phyloP scores from a whole-genome alignment of 2,113 vertebrate genomes.

The Brienomyrus brachyistius region DNA sequence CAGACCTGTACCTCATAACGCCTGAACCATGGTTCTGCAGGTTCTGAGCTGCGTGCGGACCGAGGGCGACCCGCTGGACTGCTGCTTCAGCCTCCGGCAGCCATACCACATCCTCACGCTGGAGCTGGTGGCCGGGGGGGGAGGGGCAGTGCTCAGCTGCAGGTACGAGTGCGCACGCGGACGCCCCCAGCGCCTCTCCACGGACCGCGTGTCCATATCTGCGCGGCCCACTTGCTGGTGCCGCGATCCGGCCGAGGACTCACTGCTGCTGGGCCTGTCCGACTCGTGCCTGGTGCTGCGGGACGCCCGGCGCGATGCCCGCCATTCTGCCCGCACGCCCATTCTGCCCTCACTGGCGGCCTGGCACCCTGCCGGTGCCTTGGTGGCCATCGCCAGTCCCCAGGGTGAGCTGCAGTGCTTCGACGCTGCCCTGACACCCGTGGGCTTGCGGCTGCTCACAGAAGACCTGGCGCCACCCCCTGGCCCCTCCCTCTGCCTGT shows the following conservation, averaged over 20 bases:
- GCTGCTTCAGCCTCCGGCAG: slow-evolving; percentile 69
- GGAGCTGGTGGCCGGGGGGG: slow-evolving; percentile 63
- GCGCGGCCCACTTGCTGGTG: slow-evolving; percentile 72
- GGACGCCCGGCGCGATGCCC: slow-evolving; percentile 64
- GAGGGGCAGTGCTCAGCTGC: slow-evolving; percentile 64
- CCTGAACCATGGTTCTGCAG: slow-evolving; percentile 46
- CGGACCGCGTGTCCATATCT: slow-evolving; percentile 66
- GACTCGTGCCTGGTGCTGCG: slow-evolving; percentile 81
- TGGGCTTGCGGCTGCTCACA: slow-evolving; percentile 72
- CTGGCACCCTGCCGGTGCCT: slow-evolving; percentile 78
- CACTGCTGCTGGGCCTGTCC: slow-evolving; percentile 75
- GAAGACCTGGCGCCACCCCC: slow-evolving; percentile 63
- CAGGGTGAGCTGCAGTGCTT: slow-evolving; percentile 86
- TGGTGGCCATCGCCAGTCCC: slow-evolving; percentile 69
- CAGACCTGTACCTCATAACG: not conserved
- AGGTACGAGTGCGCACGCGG: slow-evolving; percentile 68
- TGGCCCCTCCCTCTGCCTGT: slow-evolving; percentile 64
- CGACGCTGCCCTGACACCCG: slow-evolving; percentile 75
- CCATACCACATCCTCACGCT: slow-evolving; percentile 78
- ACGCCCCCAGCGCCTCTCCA: slow-evolving; percentile 63
- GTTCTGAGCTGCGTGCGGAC: slow-evolving; percentile 71
- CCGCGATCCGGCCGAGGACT: slow-evolving; percentile 65
- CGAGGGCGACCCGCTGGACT: slow-evolving; percentile 72
- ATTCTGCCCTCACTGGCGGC: slow-evolving; percentile 64
- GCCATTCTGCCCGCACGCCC: slow-evolving; percentile 64